Base-by-base conservation (phyloP, 1,140 invertebrate species). In the Diachasma alloeum region DNA sequence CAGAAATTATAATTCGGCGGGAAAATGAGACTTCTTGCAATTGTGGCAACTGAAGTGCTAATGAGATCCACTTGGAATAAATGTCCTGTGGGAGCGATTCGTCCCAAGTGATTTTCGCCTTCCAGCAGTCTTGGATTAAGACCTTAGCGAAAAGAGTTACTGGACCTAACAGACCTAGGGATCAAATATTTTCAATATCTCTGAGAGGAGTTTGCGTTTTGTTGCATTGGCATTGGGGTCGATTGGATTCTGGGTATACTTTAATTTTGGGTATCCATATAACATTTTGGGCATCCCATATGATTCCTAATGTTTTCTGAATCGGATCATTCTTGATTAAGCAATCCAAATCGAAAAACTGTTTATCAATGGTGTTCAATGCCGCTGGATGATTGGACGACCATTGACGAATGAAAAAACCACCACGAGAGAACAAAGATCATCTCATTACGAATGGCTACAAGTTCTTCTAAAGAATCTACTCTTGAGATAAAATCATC, bases 401-500 rank as follows among this genome's bases (percentile, higher is more conserved):
- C 86, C 87, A 85, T 77, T 87, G 83, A 9, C 79, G 75, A 31
- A 86, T 70, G 19, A 63, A 15, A 72, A 87, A 86, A 13, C 80
- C 80, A n/a, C 85, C 86, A 24, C 68, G 31, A 46, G 59, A 44
- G 13, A 84, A 63, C 37, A 85, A 26, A 44, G n/a, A 80, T 79
- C 24, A 87, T 13, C 22, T 82, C 75, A 24, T 77, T 39, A 76
- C 82, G 73, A 22, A 87, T 68, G 1, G 37, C 15, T 0, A 80
- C 10, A 31, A 85, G 83, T 72, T 87, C 79, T 69, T 87, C 79
- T 48, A 86, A 46, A 5, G 78, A 81, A 37, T 83, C 71, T n/a
- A 71, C 77, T 10, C 90, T 88, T 17, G 84, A 85, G 15, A 90
- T 44, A 8, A 87, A 68, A 78, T 90, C 87, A 78, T 91, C 90